Base-by-base conservation (phyloP, 2,113 vertebrate genomes). In the Chelonoidis abingdonii region DNA sequence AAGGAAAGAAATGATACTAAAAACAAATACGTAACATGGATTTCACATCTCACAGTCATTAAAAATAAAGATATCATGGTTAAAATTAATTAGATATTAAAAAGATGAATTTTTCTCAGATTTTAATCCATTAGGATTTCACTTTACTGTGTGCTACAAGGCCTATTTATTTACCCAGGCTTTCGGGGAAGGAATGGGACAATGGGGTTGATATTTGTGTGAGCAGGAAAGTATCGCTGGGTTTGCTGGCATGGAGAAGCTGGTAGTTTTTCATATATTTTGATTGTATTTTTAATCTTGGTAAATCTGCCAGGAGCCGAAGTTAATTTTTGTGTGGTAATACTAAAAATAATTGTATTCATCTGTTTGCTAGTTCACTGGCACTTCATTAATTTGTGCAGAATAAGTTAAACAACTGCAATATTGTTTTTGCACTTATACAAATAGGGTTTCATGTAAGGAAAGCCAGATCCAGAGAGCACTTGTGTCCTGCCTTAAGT, bases 181-280 rank as follows among this genome's bases (percentile, higher is more conserved):
- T 96, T 93, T 85, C 24, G 1, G 69, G 49, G 10, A 89, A n/a
- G 57, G 92, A 89, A 13, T 24, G 47, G 87, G 41, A 21, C 78
- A 50, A 92, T 93, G 82, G 78, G 88, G 79, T 69, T 82, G 85
- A 93, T 95, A 92, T 82, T 92, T 92, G 85, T 56, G 85, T 49
- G 47, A 89, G 82, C 65, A 92, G 54, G 54, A 41, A 86, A 93
- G 49, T 86, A 95, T 90, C 94, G 91, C 93, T 93, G 92, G 83
- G 76, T 80, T 96, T 94, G 96, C 95, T 94, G 79, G n/a, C 57
- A 56, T 53, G 52, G 80, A 96, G 49, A 85, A 96, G 90, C 84
- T 94, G 90, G 87, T 88, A 69, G 47, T 54, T 87, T 96, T 94
- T 50, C 47, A 50, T 87, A 86, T 44, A 69, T 93, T 88, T 89